These are phyloP conservation scores for Patiria miniata DNA, from an alignment of 35 echinoderm and acorn worm species.

Conservation along the genomic window DNA sequence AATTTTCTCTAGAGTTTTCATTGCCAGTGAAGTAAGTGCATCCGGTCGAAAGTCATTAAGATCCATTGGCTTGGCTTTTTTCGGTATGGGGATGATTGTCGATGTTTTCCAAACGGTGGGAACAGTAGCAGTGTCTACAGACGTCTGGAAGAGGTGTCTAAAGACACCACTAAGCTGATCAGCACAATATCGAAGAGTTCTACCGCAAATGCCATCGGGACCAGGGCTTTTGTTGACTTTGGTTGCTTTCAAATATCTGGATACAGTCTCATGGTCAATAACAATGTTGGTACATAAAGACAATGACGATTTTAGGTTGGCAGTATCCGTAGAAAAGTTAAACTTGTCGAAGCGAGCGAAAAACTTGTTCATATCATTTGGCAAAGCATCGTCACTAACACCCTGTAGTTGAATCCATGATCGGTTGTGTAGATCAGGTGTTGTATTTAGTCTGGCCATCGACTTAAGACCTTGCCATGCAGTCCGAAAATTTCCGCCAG, in stretches of 20 bases:
- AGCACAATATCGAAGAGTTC: background rate
- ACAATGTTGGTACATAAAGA: background rate
- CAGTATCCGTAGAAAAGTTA: background rate
- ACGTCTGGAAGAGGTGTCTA: background rate
- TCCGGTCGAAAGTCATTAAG: constrained; percentile 22
- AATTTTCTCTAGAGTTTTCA: constrained; percentile 27
- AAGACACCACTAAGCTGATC: background rate
- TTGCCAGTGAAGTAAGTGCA: background rate
- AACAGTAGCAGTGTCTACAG: background rate
- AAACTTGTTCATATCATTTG: background rate
- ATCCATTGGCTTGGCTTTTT: background rate
- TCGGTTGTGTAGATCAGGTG: background rate
- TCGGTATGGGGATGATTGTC: background rate
- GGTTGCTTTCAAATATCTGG: background rate
- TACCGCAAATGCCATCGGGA: background rate
- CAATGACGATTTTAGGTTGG: background rate
- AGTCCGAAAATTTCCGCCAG: constrained; percentile 10
- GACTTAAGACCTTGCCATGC: background rate
- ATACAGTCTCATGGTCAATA: background rate
- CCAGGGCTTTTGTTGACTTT: background rate
- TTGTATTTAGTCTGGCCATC: background rate
- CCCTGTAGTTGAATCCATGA: background rate
- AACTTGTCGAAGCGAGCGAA: background rate
- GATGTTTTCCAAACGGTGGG: constrained; percentile 13
- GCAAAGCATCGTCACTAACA: background rate